A percentile compares a stretch with the other conserved stretches of the same genome.
These are phyloP conservation scores for Cottoperca gobio DNA, from an alignment of 2,797 vertebrate species.

Conservation along the genomic window DNA sequence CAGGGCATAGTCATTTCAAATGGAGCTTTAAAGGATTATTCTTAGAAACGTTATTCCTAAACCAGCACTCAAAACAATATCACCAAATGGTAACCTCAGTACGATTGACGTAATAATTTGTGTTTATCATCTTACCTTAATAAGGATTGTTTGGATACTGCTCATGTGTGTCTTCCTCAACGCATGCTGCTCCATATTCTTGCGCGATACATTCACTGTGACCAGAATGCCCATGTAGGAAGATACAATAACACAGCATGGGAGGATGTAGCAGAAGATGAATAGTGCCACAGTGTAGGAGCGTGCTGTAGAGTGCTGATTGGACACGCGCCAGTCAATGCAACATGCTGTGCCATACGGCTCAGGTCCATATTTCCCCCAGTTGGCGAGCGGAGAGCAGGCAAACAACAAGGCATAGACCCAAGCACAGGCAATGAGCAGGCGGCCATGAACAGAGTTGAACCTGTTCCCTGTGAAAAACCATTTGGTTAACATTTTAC, in stretches of 20 bases:
- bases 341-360: slow-evolving; percentile 90
- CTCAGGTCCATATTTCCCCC: slow-evolving; percentile 86
- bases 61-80: background rate
- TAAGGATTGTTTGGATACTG: slow-evolving; percentile 81
- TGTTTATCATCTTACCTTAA: slow-evolving; percentile 79
- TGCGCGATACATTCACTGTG: slow-evolving; percentile 82
- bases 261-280: slow-evolving; percentile 86
- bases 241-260: slow-evolving; percentile 82
- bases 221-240: slow-evolving; percentile 85
- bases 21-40: too few relatives aligned
- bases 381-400: slow-evolving; percentile 82
- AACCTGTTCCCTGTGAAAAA: slow-evolving; percentile 83
- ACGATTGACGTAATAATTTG: background rate
- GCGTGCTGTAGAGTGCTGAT: slow-evolving; percentile 68
- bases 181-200: slow-evolving; percentile 81
- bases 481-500: background rate
- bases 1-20: too few relatives aligned
- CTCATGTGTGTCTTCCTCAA: slow-evolving; percentile 75
- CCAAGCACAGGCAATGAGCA: slow-evolving; percentile 84
- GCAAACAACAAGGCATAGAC: slow-evolving; percentile 84
- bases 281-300: slow-evolving; percentile 84
- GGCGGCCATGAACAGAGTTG: slow-evolving; percentile 73
- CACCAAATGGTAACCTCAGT: background rate
- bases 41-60: too few relatives aligned
- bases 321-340: slow-evolving; percentile 86